Evolutionary conservation across 2,113 vertebrate species (phyloP), one percentile per base, ranked within the genome.

Genomic region (Protobothrops mucrosquamatus): DNA sequence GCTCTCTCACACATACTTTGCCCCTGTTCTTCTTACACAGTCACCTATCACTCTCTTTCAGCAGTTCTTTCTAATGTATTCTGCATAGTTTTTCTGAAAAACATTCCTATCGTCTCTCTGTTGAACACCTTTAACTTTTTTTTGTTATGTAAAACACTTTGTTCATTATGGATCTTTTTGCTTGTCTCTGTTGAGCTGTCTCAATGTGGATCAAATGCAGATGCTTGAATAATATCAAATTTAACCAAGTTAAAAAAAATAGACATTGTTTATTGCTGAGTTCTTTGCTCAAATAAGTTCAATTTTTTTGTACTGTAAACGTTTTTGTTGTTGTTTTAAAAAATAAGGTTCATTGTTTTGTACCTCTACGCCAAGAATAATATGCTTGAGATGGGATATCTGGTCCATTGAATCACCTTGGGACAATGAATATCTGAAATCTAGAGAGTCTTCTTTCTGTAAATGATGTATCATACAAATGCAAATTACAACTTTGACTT

Each of bases 401-500:
- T 11, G 2, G 1, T 94, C 94, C 94, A 89, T 0, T 0, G 64
- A 43, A 8, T 22, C 89, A 89, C 85, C 92, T 96, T 86, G 64
- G 46, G 48, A 95, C 8, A 95, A 54, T 94, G 93, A 74, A 8
- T 89, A 87, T 91, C 81, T 93, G 39, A 89, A 96, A 86, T 85
- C 10, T 85, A 95, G 86, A 92, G 29, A 92, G 43, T 24, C 23
- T 34, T 85, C 39, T 95, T 93, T 95, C 89, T 55, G 86, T 93
- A 92, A 96, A 2, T 92, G 22, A 10, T 52, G 81, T 26, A 26
- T 94, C 91, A 55, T 56, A 85, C 4, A 90, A 91, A 94, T 64
- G 74, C 8, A 93, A 94, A 94, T 92, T 89, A 24, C n/a, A 39
- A 34, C 95, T 96, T 95, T 94, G 92, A 94, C 46, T 96, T 97